Conservation (phyloP, 2,888 invertebrate genomes). For the Adineta ricciae region DNA sequence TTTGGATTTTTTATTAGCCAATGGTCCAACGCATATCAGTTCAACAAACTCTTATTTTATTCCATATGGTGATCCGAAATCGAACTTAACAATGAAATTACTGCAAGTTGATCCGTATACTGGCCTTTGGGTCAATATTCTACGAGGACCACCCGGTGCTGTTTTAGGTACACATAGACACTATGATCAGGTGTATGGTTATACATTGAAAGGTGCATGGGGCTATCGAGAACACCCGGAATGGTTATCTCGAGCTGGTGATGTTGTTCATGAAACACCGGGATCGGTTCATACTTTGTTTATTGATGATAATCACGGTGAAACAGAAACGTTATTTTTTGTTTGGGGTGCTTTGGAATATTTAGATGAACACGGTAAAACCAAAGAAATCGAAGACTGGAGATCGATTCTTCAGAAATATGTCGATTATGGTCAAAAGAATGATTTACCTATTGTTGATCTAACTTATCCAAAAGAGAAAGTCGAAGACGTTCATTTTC, state of each 20-base stretch:
- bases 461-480: neutral
- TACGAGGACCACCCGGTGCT: neutral
- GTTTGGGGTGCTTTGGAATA: neutral
- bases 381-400: neutral
- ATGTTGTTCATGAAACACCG: neutral
- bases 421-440: neutral
- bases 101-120: neutral
- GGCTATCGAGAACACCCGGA: neutral
- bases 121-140: neutral
- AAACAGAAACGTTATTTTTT: neutral
- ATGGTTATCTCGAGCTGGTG: neutral
- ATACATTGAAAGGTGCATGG: neutral
- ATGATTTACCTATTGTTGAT: constrained; percentile 1
- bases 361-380: neutral
- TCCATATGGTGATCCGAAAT: neutral
- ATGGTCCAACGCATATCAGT: neutral
- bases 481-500: neutral
- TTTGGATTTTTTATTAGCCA: neutral
- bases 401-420: neutral
- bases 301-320: neutral
- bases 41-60: neutral
- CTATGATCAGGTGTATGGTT: neutral
- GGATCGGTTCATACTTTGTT: neutral
- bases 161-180: neutral
- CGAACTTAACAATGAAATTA: neutral